Conservation (phyloP, 2,113 vertebrate genomes). For the Scomber colias region DNA sequence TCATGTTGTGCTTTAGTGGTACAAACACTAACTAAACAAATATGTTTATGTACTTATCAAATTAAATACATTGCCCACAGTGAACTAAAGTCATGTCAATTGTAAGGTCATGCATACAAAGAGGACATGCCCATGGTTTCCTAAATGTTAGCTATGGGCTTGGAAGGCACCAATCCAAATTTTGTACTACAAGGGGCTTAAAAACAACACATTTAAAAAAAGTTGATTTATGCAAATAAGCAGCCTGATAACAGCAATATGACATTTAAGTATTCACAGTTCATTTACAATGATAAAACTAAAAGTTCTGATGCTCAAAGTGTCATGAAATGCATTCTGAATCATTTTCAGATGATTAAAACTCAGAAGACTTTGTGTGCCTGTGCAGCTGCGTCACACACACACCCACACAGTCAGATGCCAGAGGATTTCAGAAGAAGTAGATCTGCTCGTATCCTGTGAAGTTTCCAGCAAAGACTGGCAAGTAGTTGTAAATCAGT, state of each 20-base stretch:
- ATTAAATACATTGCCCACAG: too few relatives aligned
- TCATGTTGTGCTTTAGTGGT: too few relatives aligned
- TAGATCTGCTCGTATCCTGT: slow-evolving; percentile 81
- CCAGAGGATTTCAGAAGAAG: slow-evolving; percentile 78
- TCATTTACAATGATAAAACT: not conserved
- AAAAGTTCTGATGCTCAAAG: not conserved
- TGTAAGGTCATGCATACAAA: too few relatives aligned
- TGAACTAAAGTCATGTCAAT: too few relatives aligned
- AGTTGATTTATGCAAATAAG: not conserved
- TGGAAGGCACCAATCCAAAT: not conserved
- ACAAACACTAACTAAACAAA: too few relatives aligned
- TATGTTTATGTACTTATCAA: too few relatives aligned
- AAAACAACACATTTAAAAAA: too few relatives aligned
- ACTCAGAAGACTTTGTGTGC: too few relatives aligned
- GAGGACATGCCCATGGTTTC: too few relatives aligned
- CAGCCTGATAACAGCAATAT: not conserved
- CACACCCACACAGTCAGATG: not conserved
- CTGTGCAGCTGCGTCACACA: too few relatives aligned
- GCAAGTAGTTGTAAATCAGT: slow-evolving; percentile 84
- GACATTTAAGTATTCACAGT: not conserved
- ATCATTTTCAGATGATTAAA: slow-evolving; percentile 7
- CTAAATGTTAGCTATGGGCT: too few relatives aligned
- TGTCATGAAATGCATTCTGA: not conserved
- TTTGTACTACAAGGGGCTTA: not conserved
- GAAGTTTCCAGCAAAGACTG: slow-evolving; percentile 79